Evolutionary conservation across 35 echinoderm and acorn worm species (phyloP).

Genomic region (Heliocidaris tuberculata): DNA sequence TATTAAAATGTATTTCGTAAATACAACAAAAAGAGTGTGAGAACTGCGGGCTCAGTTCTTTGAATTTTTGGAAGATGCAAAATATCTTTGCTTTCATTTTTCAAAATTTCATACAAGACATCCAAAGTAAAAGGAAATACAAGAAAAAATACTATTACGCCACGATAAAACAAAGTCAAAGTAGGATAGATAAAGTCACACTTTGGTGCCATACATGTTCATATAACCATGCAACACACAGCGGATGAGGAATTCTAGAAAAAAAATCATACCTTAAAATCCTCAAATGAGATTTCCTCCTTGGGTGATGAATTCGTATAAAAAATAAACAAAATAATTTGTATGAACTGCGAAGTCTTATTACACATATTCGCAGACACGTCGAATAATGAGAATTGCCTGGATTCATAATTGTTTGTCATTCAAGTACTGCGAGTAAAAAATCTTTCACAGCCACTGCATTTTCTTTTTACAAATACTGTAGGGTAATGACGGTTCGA

Average conservation of each 20-base stretch:
- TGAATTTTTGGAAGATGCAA: neutral
- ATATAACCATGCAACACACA: neutral
- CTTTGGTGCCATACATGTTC: neutral
- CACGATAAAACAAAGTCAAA: neutral
- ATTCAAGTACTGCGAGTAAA: too few relatives aligned
- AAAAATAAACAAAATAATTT: neutral
- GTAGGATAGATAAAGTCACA: neutral
- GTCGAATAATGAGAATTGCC: neutral
- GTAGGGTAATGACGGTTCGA: too few relatives aligned
- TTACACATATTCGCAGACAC: neutral
- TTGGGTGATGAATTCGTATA: neutral
- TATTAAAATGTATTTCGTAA: neutral
- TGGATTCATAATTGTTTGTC: too few relatives aligned
- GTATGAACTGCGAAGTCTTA: neutral
- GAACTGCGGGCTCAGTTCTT: neutral
- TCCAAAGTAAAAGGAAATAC: neutral
- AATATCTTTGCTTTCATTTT: neutral
- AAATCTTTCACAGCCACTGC: too few relatives aligned
- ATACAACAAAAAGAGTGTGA: neutral
- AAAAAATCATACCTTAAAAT: slow-evolving; percentile 34
- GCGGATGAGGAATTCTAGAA: neutral
- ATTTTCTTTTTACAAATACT: too few relatives aligned
- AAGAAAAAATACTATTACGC: neutral
- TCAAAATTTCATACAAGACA: neutral
- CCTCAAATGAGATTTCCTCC: slow-evolving; percentile 28